Evolutionary conservation across 37 sponge, comb jelly and placozoan genomes (phyloP), one percentile per base, ranked within the genome.

Genomic region (Bolinopsis microptera): DNA sequence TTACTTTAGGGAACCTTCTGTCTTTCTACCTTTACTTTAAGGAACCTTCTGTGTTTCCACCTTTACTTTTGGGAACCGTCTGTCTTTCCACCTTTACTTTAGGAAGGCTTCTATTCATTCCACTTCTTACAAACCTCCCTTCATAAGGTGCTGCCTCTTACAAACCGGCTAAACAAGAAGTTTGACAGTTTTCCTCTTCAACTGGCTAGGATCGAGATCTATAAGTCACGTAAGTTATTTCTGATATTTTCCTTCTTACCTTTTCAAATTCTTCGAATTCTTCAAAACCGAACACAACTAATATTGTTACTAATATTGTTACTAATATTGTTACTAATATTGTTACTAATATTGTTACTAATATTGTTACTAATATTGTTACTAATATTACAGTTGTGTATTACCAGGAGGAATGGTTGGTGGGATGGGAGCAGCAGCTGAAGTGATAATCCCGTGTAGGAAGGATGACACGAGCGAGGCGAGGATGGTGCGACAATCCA

Each of bases 91-190:
- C n/a, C n/a, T n/a, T n/a, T n/a, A n/a, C n/a, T n/a, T n/a, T n/a
- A n/a, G n/a, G n/a, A n/a, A n/a, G n/a, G n/a, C n/a, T n/a, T n/a
- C n/a, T n/a, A n/a, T n/a, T n/a, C n/a, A n/a, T n/a, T n/a, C n/a
- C 68, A 13, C 68, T 67, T n/a, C n/a, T n/a, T n/a, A n/a, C n/a
- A n/a, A n/a, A n/a, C n/a, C n/a, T n/a, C n/a, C n/a, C n/a, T n/a
- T n/a, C n/a, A n/a, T n/a, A n/a, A n/a, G n/a, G n/a, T n/a, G n/a
- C 75, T 72, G 31, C 26, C 75, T 72, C 75, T 72, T 8, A 30
- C 75, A 5, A n/a, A 21, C 31, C 75, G 75, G 75, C 75, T 72
- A n/a, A 72, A 72, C 75, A 72, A 72, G 31, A 72, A 72, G 75
- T 72, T 72, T 21, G 75, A 72, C 3, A 72, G 75, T 28, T 72